Percentiles rank a stretch among this genome's conserved stretches.
Evolutionary conservation across 2,797 vertebrate species (phyloP).

Genomic region (Sphenopsis melanotis): DNA sequence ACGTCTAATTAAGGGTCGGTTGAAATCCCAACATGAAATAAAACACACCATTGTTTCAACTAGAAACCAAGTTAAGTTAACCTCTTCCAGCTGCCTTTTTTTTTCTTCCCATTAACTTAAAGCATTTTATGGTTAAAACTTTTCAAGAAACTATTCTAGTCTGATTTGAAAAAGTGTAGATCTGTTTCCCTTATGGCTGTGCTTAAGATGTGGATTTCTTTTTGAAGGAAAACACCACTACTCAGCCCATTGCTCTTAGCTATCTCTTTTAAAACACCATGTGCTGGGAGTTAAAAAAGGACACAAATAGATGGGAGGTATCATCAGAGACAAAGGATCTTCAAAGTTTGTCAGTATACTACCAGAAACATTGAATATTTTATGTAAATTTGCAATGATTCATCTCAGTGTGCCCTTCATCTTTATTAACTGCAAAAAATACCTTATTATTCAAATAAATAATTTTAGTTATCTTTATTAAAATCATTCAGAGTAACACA

Average conservation of each 20-base stretch:
- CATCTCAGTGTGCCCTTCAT: neutral
- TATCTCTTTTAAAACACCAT: neutral
- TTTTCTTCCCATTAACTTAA: neutral
- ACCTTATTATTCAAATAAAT: neutral
- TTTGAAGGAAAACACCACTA: neutral
- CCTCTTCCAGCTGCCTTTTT: constrained; percentile 48
- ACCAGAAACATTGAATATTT: neutral
- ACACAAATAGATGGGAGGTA: neutral
- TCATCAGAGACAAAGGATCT: neutral
- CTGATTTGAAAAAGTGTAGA: neutral
- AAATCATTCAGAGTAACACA: neutral
- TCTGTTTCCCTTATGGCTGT: neutral
- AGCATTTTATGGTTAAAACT: neutral
- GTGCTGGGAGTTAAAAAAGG: neutral
- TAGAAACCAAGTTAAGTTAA: constrained; percentile 53
- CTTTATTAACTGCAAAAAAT: neutral
- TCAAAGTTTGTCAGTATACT: neutral
- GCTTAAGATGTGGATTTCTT: constrained; percentile 7
- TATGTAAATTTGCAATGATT: neutral
- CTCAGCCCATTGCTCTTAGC: neutral
- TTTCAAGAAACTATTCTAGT: neutral
- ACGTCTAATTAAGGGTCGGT: constrained; percentile 51
- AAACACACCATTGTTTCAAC: constrained; percentile 45
- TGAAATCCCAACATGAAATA: constrained; percentile 51
- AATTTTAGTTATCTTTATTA: neutral